Evolutionary conservation across 2,888 invertebrate species (phyloP).

Genomic region (Sinhomidia bicolor): DNA sequence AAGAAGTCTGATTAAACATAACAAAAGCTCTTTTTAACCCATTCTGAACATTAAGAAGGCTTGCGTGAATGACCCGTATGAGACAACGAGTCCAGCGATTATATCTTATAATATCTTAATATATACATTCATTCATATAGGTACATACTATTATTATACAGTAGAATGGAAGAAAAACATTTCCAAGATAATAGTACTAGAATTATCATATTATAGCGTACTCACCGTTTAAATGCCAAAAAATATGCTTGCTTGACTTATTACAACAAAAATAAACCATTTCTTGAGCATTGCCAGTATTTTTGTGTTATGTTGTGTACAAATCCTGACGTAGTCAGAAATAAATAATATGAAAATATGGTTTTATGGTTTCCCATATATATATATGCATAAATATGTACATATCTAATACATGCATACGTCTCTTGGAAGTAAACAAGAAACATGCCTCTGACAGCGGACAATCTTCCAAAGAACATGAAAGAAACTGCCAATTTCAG

Average conservation of each 20-base stretch:
- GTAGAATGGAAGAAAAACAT: no score
- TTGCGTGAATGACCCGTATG: conserved; percentile 51
- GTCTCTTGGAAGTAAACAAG: background rate
- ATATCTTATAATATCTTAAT: no score
- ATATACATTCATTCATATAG: background rate
- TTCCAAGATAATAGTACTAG: background rate
- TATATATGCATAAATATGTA: background rate
- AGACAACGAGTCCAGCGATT: conserved; percentile 19
- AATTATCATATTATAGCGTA: background rate
- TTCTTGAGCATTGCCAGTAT: background rate
- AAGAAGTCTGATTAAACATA: conserved; percentile 60
- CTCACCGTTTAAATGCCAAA: conserved; percentile 38
- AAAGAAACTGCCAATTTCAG: conserved; percentile 58
- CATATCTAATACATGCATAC: background rate
- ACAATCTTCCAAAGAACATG: conserved; percentile 21
- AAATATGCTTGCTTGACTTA: conserved; percentile 5
- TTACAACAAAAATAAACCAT: background rate
- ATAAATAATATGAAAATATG: no score
- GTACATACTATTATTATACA: background rate
- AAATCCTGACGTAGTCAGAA: background rate
- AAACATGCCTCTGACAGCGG: background rate
- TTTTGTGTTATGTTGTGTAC: background rate
- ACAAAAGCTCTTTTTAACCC: background rate
- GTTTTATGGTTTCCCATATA: background rate
- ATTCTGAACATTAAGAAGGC: conserved; percentile 13